Evolutionary conservation across 2,888 invertebrate species (phyloP), one percentile per base, ranked within the genome.

Genomic region (Diaphora mendica): DNA sequence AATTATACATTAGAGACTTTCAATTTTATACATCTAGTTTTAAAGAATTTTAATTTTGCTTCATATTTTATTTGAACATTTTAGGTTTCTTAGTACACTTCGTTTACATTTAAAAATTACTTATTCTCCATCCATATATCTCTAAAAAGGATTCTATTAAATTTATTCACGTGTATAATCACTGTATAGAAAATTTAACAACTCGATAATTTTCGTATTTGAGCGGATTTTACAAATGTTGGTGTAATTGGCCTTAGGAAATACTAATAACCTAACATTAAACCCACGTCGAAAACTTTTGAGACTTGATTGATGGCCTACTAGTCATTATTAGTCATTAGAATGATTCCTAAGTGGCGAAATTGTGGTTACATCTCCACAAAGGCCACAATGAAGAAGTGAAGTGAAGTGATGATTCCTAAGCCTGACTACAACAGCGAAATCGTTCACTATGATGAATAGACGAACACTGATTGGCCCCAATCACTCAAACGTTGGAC

Each of bases 381-480:
- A n/a, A n/a, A n/a, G n/a, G n/a, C n/a, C n/a, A n/a, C n/a, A n/a
- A n/a, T n/a, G n/a, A n/a, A n/a, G n/a, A n/a, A n/a, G n/a, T n/a
- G n/a, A n/a, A n/a, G n/a, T n/a, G n/a, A n/a, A n/a, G n/a, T n/a
- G n/a, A 75, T 75, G 15, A 64, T 65, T 62, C 59, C 51, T 64
- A 44, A 35, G 69, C 69, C 73, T 68, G 64, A 78, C 68, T 39
- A 30, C 23, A 42, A n/a, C 39, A 30, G 51, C 64, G 4, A 74
- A 62, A 75, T 69, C 71, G 44, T 62, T 44, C 75, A 68, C 78
- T 70, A 74, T 76, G 78, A 82, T 79, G 75, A 69, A 82, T 73
- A 78, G 78, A 71, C 77, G 64, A n/a, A 66, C 77, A 68, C 72
- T 83, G 81, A 84, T 84, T 83, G 83, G 79, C 82, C 75, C n/a